Base-by-base conservation (phyloP, 2,113 vertebrate genomes). In the Ammodytes dubius region DNA sequence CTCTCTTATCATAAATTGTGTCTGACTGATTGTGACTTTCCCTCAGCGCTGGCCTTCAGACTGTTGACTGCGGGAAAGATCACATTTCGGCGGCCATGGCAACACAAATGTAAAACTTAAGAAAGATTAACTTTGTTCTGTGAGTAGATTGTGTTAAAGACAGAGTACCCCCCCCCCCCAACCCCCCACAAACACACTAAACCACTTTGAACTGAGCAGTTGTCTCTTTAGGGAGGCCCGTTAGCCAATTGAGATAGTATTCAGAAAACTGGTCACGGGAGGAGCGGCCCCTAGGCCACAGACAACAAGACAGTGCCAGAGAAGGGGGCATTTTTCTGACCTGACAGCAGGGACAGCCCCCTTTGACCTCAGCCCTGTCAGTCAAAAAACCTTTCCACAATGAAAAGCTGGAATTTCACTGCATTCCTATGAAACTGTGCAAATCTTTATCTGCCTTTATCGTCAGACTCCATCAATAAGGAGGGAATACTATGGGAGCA, bases 1-100 rank as follows among this genome's bases (percentile, higher is more conserved):
- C 86, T 87, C 82, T 89, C 90, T 92, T 89, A 92, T 93, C 93
- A 79, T 81, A 91, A 93, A 92, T 90, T 88, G 79, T 88, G 88
- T 89, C 77, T 90, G 88, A 82, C 85, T 88, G 79, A 87, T 87
- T 89, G 75, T 90, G 88, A 82, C 85, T 88, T 89, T 88, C 54
- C 77, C 70, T 92, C 66, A 83, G 75, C 61, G 71, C 63, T 63
- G 88, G 92, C 88, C 88, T 89, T 93, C 90, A 89, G 64, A 83
- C 82, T 82, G 83, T 80, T 45, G 77, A 82, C 72, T 78, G 86
- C 86, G 81, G 86, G 87, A 91, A 85, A 84, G 74, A 93, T 91
- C 78, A 85, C 77, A 87, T 89, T 90, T 88, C 85, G 50, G 58
- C 40, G 3, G 82, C 86, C 73, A 59, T 70, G 69, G 74, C 77